Percentiles rank a stretch among this genome's conserved stretches.
These are phyloP conservation scores for Koerneria pararmatus DNA, from an alignment of 2,888 invertebrate genomes.

Conservation along the genomic window DNA sequence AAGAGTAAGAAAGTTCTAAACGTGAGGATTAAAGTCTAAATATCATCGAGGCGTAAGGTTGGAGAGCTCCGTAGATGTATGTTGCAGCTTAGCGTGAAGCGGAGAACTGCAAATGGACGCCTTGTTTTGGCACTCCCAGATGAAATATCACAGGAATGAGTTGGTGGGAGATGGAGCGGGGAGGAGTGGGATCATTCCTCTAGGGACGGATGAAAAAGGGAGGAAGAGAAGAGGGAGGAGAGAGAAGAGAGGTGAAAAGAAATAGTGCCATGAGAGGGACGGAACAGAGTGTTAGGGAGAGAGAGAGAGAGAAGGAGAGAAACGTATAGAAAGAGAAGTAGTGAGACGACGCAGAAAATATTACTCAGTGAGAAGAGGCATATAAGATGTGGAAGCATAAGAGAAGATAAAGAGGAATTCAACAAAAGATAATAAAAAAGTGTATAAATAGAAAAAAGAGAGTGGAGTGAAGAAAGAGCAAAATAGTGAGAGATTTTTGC, in stretches of 20 bases:
- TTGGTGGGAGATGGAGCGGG: neutral
- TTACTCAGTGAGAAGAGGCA: neutral
- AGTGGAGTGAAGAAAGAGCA: neutral
- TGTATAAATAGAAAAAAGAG: neutral
- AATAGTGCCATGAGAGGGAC: neutral
- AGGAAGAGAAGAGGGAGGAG: slow-evolving; percentile 10
- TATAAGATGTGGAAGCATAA: neutral
- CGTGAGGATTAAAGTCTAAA: too few relatives aligned
- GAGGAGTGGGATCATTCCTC: neutral
- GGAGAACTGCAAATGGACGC: too few relatives aligned
- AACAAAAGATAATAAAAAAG: too few relatives aligned
- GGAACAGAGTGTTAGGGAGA: neutral
- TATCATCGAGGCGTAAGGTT: too few relatives aligned
- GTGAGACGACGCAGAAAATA: neutral
- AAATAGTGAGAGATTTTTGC: too few relatives aligned
- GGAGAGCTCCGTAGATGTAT: too few relatives aligned
- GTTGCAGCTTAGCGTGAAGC: too few relatives aligned
- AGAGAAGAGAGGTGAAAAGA: slow-evolving; percentile 2
- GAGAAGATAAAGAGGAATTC: too few relatives aligned
- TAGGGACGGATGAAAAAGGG: neutral
- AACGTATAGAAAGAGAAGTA: neutral
- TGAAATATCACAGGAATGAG: too few relatives aligned
- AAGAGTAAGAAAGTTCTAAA: too few relatives aligned
- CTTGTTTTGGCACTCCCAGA: too few relatives aligned
- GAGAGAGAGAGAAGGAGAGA: neutral